phyloP scores from a whole-genome alignment of 2,797 vertebrate genomes.

The Acanthornis magna region DNA sequence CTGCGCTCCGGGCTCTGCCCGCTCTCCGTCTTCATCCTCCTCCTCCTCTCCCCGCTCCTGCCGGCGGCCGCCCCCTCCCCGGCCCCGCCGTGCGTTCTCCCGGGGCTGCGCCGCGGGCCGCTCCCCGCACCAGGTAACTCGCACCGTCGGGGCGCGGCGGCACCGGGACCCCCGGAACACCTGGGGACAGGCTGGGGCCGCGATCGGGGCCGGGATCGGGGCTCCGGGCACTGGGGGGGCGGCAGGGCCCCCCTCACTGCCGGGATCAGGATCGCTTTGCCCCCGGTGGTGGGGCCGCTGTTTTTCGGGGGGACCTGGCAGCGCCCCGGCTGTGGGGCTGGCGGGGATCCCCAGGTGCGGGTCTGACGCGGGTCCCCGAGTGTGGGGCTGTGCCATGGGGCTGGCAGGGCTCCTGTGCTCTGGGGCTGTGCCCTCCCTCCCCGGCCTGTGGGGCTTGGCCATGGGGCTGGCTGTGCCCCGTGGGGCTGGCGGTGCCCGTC shows the following conservation, averaged over 20 bases:
- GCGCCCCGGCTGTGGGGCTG: not conserved
- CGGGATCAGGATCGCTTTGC: not conserved
- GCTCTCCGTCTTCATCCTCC: not conserved
- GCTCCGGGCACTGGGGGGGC: too few relatives aligned
- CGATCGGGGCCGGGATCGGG: not conserved
- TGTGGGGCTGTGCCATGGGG: not conserved
- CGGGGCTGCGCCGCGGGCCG: not conserved
- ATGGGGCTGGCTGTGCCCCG: not conserved
- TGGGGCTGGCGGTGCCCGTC: not conserved
- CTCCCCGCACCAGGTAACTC: not conserved
- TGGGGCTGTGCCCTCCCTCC: too few relatives aligned
- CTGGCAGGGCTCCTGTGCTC: not conserved
- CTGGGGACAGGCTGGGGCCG: not conserved
- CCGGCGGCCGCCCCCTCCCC: not conserved
- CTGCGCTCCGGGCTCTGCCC: conserved; percentile 12
- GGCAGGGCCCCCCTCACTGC: not conserved
- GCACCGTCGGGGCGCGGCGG: not conserved
- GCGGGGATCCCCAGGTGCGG: not conserved
- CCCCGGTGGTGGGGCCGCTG: not conserved
- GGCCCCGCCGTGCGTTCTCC: not conserved
- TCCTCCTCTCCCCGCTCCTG: not conserved
- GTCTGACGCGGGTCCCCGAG: not conserved
- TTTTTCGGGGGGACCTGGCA: not conserved
- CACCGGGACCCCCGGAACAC: not conserved
- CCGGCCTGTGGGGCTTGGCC: not conserved